Evolutionary conservation across 2,113 vertebrate genomes (phyloP).

Genomic region (Cavia porcellus): DNA sequence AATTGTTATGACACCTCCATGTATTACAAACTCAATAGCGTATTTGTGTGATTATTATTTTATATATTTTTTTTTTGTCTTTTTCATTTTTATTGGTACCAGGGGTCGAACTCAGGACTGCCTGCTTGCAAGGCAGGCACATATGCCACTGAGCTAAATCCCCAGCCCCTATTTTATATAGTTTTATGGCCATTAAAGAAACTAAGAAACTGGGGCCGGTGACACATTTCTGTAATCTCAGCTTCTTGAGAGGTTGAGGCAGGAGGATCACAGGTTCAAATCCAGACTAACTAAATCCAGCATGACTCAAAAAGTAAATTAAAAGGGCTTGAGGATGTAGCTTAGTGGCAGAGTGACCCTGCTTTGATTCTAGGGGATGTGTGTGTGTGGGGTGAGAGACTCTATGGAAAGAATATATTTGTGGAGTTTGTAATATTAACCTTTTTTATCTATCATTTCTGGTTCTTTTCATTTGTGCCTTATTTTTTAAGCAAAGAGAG

Average conservation of each 20-base stretch:
- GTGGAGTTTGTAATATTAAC: not conserved
- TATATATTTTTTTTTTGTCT: too few relatives aligned
- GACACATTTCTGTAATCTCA: not conserved
- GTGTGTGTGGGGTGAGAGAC: not conserved
- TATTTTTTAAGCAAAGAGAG: conserved; percentile 53
- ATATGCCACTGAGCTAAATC: too few relatives aligned
- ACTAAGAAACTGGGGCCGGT: not conserved
- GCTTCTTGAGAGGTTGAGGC: not conserved
- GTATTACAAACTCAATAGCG: conserved; percentile 9
- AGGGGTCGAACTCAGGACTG: too few relatives aligned
- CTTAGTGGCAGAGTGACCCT: not conserved
- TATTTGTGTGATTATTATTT: not conserved
- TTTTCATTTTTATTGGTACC: too few relatives aligned
- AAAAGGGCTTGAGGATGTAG: not conserved
- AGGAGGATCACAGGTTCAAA: not conserved
- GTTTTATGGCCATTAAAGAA: conserved; percentile 13
- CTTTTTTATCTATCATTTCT: not conserved
- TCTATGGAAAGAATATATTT: not conserved
- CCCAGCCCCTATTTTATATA: not conserved
- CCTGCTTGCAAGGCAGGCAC: too few relatives aligned
- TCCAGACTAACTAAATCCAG: not conserved
- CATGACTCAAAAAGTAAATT: not conserved
- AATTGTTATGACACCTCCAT: not conserved
- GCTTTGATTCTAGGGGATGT: not conserved
- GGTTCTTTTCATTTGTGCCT: conserved; percentile 44